A percentile compares a stretch with the other conserved stretches of the same genome.
phyloP scores from a whole-genome alignment of 1,140 invertebrate species.

The Diachasma alloeum region DNA sequence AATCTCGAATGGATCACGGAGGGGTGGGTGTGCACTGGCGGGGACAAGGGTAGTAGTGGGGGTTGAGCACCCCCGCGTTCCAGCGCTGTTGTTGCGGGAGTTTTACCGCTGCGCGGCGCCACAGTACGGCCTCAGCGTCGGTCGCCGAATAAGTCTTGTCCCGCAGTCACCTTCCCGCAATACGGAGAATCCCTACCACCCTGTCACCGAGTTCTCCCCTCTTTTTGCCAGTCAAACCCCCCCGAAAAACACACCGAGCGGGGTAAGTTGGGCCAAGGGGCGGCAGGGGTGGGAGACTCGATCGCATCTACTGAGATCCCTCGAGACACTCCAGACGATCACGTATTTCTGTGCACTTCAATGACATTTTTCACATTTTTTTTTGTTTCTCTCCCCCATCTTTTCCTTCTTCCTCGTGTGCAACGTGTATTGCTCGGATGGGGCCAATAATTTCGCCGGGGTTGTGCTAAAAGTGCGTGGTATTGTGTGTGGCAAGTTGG shows the following conservation, averaged over 20 bases:
- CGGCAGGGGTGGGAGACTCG: not conserved
- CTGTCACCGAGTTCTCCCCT: not conserved
- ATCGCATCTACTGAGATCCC: not conserved
- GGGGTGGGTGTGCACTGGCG: conserved; percentile 13
- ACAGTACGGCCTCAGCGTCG: conserved; percentile 54
- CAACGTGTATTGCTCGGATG: not conserved
- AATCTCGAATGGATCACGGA: not conserved
- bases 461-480: conserved; percentile 16
- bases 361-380: not conserved
- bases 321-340: not conserved
- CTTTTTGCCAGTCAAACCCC: not conserved
- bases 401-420: not conserved
- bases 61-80: conserved; percentile 58
- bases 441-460: conserved; percentile 16
- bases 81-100: conserved; percentile 31
- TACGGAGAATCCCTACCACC: not conserved
- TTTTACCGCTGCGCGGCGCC: conserved; percentile 51
- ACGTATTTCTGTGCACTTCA: conserved; percentile 1
- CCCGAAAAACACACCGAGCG: not conserved
- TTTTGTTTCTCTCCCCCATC: not conserved
- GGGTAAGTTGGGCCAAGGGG: not conserved
- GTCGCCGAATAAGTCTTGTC: conserved; percentile 54
- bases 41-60: conserved; percentile 41
- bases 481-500: conserved; percentile 1
- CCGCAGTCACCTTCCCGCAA: not conserved